These are phyloP conservation scores for Nasonia vitripennis DNA, from an alignment of 1,140 invertebrate species.

Conservation along the genomic window DNA sequence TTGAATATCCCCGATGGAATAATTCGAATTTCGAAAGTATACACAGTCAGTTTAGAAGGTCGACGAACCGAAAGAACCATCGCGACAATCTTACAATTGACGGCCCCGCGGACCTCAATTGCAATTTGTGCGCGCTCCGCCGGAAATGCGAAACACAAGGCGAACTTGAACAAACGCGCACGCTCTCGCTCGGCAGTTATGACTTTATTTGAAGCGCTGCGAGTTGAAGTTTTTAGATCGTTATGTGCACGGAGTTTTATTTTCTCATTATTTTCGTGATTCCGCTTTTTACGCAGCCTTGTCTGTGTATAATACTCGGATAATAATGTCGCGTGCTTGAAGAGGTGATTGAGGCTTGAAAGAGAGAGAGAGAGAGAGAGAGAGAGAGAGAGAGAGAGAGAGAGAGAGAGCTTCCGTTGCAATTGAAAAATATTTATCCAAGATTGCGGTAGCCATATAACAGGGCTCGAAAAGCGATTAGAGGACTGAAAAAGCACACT, in stretches of 20 bases:
- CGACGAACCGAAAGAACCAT: not conserved
- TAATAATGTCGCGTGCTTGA: too few species aligned
- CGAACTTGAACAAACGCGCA: not conserved
- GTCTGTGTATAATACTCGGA: too few species aligned
- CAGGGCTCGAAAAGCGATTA: not conserved
- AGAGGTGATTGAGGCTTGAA: too few species aligned
- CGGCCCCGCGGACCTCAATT: conserved; percentile 14
- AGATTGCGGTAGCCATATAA: too few species aligned
- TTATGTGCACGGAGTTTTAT: too few species aligned
- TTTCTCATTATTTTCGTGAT: too few species aligned
- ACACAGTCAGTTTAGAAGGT: not conserved
- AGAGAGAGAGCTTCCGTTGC: too few species aligned
- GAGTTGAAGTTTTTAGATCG: not conserved
- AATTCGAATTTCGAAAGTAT: not conserved
- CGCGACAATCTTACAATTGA: conserved; percentile 26
- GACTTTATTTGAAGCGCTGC: not conserved
- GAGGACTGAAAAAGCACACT: not conserved
- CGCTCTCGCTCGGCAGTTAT: not conserved
- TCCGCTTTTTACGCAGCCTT: too few species aligned
- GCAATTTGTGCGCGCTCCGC: conserved; percentile 3
- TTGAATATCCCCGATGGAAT: not conserved
- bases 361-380: too few species aligned
- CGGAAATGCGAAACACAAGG: conserved; percentile 36
- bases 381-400: too few species aligned
- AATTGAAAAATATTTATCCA: too few species aligned